Evolutionary conservation across 2,888 invertebrate genomes (phyloP).

Genomic region (Unio delphinus): DNA sequence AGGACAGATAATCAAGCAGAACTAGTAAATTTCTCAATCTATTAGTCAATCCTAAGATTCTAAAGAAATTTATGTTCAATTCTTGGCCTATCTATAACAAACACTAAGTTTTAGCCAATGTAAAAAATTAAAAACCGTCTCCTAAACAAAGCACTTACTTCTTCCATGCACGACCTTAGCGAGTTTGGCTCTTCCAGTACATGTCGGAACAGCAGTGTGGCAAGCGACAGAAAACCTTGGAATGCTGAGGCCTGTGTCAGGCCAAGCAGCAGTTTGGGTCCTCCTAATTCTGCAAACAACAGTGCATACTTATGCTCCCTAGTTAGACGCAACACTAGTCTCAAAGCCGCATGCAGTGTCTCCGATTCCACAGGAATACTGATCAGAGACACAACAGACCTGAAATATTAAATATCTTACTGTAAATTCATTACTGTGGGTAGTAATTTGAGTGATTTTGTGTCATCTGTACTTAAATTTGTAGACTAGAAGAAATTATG

Average conservation of each 20-base stretch:
- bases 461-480: too few species aligned
- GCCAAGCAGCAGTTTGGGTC: slow-evolving; percentile 80
- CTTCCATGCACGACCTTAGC: slow-evolving; percentile 84
- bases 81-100: too few species aligned
- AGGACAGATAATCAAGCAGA: too few species aligned
- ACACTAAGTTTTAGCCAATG: too few species aligned
- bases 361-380: slow-evolving; percentile 82
- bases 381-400: slow-evolving; percentile 80
- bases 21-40: too few species aligned
- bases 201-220: slow-evolving; percentile 84
- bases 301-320: slow-evolving; percentile 82
- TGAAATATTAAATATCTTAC: slow-evolving; percentile 32
- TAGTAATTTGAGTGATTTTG: too few species aligned
- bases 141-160: slow-evolving; percentile 70
- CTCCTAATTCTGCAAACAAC: slow-evolving; percentile 82
- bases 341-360: slow-evolving; percentile 83
- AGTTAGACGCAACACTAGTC: slow-evolving; percentile 83
- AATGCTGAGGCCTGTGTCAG: slow-evolving; percentile 82
- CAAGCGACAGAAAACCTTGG: slow-evolving; percentile 82
- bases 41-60: too few species aligned
- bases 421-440: not conserved
- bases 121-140: not conserved
- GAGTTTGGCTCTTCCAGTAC: slow-evolving; percentile 83
- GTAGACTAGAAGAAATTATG: too few species aligned
- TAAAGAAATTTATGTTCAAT: too few species aligned